Conservation (phyloP, 2,797 vertebrate genomes). For the Enteromius argenteus region DNA sequence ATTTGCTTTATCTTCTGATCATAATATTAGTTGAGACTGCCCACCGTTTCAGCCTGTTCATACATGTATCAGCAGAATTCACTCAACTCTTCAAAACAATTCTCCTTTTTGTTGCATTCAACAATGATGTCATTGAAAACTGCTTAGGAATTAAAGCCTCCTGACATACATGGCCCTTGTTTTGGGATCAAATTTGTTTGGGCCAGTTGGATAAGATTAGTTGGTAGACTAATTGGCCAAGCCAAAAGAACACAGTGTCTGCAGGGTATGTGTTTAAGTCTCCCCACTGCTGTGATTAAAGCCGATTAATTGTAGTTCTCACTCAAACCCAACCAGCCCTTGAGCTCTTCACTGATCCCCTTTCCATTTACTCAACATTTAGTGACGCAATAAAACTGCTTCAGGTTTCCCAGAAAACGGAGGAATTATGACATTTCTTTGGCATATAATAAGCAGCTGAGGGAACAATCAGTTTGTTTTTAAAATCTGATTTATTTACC, state of each 20-base stretch:
- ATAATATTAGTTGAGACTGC: background rate
- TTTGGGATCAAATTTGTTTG: conserved; percentile 15
- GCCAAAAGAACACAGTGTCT: conserved; percentile 48
- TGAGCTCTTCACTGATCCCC: conserved; percentile 21
- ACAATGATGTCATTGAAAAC: conserved; percentile 43
- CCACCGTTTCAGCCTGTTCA: background rate
- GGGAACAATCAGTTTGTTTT: background rate
- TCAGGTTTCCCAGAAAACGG: background rate
- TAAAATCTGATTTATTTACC: background rate
- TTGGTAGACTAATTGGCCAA: conserved; percentile 49
- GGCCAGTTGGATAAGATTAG: conserved; percentile 53
- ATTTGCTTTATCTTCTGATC: background rate
- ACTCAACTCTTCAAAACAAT: background rate
- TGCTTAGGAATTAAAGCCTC: conserved; percentile 30
- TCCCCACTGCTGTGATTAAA: conserved; percentile 54
- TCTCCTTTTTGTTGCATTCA: conserved; percentile 16
- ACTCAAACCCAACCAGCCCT: conserved; percentile 35
- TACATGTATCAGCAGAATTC: background rate
- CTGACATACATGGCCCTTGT: conserved; percentile 28
- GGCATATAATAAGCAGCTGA: background rate
- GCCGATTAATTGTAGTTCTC: conserved; percentile 51
- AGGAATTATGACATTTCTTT: background rate
- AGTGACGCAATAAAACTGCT: background rate
- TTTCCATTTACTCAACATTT: conserved; percentile 25
- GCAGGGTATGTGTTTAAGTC: conserved; percentile 28